Percentiles rank a stretch among this genome's conserved stretches.
These are phyloP conservation scores for Heliconius aoede DNA, from an alignment of 2,888 invertebrate species.

Conservation along the genomic window DNA sequence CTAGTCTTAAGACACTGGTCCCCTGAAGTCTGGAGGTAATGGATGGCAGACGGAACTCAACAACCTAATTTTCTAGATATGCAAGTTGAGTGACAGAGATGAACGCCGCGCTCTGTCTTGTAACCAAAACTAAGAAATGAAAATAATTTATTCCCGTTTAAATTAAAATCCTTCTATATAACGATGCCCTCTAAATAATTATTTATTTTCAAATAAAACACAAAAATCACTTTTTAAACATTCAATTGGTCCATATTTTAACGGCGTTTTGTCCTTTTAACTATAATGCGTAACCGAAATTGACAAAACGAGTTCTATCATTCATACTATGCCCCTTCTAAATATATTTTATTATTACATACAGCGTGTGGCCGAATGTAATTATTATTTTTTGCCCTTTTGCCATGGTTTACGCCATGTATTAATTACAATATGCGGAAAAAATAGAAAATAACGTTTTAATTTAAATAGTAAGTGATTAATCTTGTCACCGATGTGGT, in stretches of 20 bases:
- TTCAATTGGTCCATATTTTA: background rate
- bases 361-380: conserved; percentile 6
- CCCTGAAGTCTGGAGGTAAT: background rate
- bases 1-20: conserved; percentile 1
- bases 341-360: conserved; percentile 36
- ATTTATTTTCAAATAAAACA: no score
- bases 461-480: background rate
- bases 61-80: no score
- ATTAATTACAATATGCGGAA: background rate
- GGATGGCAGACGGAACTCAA: no score
- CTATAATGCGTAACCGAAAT: conserved; percentile 16
- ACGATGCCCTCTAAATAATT: background rate
- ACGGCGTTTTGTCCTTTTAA: conserved; percentile 15
- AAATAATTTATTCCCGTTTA: background rate
- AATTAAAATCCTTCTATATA: background rate
- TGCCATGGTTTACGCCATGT: background rate
- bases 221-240: no score
- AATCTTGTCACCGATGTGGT: no score
- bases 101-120: background rate
- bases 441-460: background rate
- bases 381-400: conserved; percentile 12
- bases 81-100: background rate
- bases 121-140: background rate
- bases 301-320: conserved; percentile 23
- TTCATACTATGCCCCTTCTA: conserved; percentile 11